Percentiles rank a stretch among this genome's conserved stretches.
Evolutionary conservation across 92 coral and sea anemone species (phyloP).

Genomic region (Blastomussa wellsi): DNA sequence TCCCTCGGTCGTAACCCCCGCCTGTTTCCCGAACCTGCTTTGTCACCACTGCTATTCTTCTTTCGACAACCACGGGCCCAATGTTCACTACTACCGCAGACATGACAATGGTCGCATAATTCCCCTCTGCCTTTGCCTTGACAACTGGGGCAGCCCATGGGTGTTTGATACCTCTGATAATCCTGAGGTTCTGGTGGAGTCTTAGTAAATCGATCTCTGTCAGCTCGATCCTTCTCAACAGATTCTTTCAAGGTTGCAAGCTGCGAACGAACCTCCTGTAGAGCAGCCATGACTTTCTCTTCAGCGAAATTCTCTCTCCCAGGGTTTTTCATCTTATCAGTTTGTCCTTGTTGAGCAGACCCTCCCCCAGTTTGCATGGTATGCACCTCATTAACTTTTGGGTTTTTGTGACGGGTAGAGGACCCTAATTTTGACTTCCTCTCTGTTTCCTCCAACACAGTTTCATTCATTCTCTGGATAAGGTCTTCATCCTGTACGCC

Average conservation of each 20-base stretch:
- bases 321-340: not conserved
- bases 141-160: not conserved
- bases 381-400: conserved; percentile 36
- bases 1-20: conserved; percentile 38
- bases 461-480: conserved; percentile 41
- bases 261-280: conserved; percentile 38
- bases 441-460: conserved; percentile 63
- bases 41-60: not conserved
- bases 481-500: conserved; percentile 36
- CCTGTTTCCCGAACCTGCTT: not conserved
- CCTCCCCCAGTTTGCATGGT: conserved; percentile 37
- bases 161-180: not conserved
- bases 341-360: conserved; percentile 1
- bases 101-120: conserved; percentile 30
- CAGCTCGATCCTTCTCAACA: conserved; percentile 8
- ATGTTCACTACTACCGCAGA: conserved; percentile 52
- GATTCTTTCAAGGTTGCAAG: conserved; percentile 44
- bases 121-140: not conserved
- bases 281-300: conserved; percentile 50
- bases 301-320: conserved; percentile 19
- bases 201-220: not conserved
- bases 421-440: conserved; percentile 12
- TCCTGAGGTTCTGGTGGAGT: not conserved
- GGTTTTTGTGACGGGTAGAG: conserved; percentile 17
- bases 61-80: conserved; percentile 29